Evolutionary conservation across 35 echinoderm and acorn worm genomes (phyloP).

Genomic region (Ophioderma brevispina): DNA sequence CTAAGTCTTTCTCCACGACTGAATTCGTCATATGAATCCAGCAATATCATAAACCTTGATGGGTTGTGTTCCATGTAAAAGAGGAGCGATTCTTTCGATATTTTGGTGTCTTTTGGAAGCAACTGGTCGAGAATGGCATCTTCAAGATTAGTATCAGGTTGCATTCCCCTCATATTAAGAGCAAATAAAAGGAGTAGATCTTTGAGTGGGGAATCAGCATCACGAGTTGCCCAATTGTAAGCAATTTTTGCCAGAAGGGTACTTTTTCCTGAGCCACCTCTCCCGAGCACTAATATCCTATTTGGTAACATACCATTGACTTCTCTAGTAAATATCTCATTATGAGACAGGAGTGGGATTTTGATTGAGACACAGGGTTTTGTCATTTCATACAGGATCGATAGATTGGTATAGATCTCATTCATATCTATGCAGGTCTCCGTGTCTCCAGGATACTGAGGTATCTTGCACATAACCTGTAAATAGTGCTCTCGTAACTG

Average conservation of each 20-base stretch:
- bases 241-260: slow-evolving; percentile 48
- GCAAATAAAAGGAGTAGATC: slow-evolving; percentile 11
- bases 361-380: neutral
- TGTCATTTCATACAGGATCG: neutral
- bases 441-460: neutral
- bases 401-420: slow-evolving; percentile 7
- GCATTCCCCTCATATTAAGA: slow-evolving; percentile 44
- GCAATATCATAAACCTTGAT: slow-evolving; percentile 28
- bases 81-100: slow-evolving; percentile 12
- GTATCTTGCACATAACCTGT: neutral
- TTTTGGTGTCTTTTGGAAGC: slow-evolving; percentile 22
- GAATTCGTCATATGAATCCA: slow-evolving; percentile 66
- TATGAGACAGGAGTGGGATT: neutral
- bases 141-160: slow-evolving; percentile 22
- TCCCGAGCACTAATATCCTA: slow-evolving; percentile 25
- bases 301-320: neutral
- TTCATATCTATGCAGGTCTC: neutral
- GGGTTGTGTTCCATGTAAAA: slow-evolving; percentile 22
- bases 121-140: slow-evolving; percentile 44
- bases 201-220: neutral
- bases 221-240: slow-evolving; percentile 40
- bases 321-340: neutral
- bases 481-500: neutral
- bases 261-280: slow-evolving; percentile 53
- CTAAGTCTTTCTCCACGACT: slow-evolving; percentile 26